Evolutionary conservation across 2,888 invertebrate genomes (phyloP), one percentile per base, ranked within the genome.

Genomic region (Tridacna gigas): DNA sequence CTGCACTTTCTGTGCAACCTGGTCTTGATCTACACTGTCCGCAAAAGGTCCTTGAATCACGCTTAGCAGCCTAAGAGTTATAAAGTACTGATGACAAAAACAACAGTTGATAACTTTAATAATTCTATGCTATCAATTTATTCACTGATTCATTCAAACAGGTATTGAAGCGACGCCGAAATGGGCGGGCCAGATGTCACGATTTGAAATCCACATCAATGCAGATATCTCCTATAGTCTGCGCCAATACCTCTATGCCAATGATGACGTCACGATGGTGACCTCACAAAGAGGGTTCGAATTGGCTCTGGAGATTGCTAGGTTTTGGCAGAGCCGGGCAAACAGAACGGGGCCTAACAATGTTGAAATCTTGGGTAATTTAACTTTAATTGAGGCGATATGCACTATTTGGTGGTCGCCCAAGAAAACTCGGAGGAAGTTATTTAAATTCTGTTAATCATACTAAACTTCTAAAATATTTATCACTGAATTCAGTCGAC

Each of bases 231-330:
- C 90, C 12, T 91, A 89, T 77, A 91, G 90, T 12, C 86, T 93
- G 37, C 86, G 93, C 11, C 91, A 91, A 80, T 93, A 92, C 84
- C 80, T 90, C 25, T 90, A 92, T 56, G 89, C 90, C n/a, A 90
- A 90, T 20, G 63, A 90, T 25, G 92, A 93, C 84, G 80, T 83
- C 15, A 88, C 85, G n/a, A 89, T 89, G 79, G 75, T 91, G 65
- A 81, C 89, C 48, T 81, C 86, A 13, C 71, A 51, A 26, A 84
- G 88, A 12, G 92, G 89, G 0, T 89, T 91, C 61, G 91, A 92
- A 47, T 82, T 93, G 75, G 88, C 89, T 13, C 71, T 86, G 20
- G 88, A 86, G 26, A 84, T 89, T n/a, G 90, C 89, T 3, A 56
- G 82, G 13, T 90, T 89, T 69, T 90, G 90, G 90, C 75, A 80